Conservation (phyloP, 2,113 vertebrate species). For the Oreochromis niloticus region DNA sequence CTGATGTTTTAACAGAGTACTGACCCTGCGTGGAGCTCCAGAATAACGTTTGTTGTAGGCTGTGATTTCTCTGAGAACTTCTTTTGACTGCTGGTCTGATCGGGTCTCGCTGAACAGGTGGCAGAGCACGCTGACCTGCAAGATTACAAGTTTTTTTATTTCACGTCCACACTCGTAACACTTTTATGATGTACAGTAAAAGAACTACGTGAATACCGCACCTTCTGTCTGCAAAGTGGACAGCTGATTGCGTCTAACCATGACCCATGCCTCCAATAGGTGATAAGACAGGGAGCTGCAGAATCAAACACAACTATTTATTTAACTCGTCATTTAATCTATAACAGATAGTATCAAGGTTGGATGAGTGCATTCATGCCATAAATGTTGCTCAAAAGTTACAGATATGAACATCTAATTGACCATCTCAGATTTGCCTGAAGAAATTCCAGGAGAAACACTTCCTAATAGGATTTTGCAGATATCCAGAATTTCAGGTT, state of each 20-base stretch:
- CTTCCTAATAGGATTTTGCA: not conserved
- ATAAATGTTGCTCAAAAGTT: not conserved
- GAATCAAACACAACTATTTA: not conserved
- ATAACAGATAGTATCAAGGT: not conserved
- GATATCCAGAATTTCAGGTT: not conserved
- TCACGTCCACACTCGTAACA: not conserved
- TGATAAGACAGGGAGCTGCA: slow-evolving; percentile 78
- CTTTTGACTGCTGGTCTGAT: slow-evolving; percentile 58
- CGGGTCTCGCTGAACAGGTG: slow-evolving; percentile 65
- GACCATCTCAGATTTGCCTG: not conserved
- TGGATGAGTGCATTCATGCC: not conserved
- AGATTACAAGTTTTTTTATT: not conserved
- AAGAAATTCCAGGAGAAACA: not conserved
- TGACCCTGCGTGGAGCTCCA: slow-evolving; percentile 71
- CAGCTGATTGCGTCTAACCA: slow-evolving; percentile 79
- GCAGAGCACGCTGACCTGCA: slow-evolving; percentile 66
- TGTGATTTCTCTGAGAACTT: slow-evolving; percentile 67
- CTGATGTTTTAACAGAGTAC: not conserved
- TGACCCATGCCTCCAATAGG: slow-evolving; percentile 80
- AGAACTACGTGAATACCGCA: not conserved
- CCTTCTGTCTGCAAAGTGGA: slow-evolving; percentile 84
- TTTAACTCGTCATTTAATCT: not conserved
- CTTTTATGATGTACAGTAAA: not conserved
- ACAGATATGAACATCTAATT: not conserved
- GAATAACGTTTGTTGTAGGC: slow-evolving; percentile 82